Evolutionary conservation across 2,888 invertebrate genomes (phyloP).

Genomic region (Scaptomyza caliginosa): DNA sequence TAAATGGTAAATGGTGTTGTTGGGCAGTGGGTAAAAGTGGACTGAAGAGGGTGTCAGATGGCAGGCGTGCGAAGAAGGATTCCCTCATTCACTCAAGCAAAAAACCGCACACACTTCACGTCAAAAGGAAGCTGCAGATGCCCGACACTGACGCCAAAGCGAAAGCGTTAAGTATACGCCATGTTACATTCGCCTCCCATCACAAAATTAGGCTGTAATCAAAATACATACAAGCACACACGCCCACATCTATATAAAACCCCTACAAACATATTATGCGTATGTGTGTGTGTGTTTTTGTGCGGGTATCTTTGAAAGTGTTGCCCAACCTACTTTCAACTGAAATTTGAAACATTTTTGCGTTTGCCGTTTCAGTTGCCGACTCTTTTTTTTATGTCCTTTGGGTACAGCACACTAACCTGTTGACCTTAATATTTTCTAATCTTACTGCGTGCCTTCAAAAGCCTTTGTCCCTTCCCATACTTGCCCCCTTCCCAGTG

Average conservation of each 20-base stretch:
- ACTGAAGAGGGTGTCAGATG: conserved; percentile 1
- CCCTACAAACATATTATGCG: conserved; percentile 1
- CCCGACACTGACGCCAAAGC: conserved; percentile 32
- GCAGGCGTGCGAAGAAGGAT: conserved; percentile 19
- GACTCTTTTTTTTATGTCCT: conserved; percentile 63
- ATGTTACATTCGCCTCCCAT: conserved; percentile 59
- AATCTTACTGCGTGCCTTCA: conserved; percentile 69
- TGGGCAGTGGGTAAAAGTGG: conserved; percentile 24
- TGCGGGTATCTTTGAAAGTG: conserved; percentile 45
- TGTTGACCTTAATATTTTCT: conserved; percentile 79
- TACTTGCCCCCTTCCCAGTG: background rate
- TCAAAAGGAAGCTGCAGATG: conserved; percentile 60
- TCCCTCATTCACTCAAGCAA: conserved; percentile 70
- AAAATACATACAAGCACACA: conserved; percentile 58
- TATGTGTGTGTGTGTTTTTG: conserved; percentile 21
- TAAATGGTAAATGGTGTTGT: conserved; percentile 71
- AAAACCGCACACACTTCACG: conserved; percentile 66
- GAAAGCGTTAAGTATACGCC: conserved; percentile 68
- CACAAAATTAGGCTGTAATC: conserved; percentile 79
- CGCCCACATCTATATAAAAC: conserved; percentile 10
- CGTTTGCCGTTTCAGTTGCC: conserved; percentile 46
- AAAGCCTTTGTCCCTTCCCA: conserved; percentile 20
- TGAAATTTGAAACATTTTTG: conserved; percentile 72
- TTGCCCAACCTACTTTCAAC: conserved; percentile 65
- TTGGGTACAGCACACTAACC: conserved; percentile 75